These are phyloP conservation scores for Blera fallax DNA, from an alignment of 2,888 invertebrate species.

Conservation along the genomic window DNA sequence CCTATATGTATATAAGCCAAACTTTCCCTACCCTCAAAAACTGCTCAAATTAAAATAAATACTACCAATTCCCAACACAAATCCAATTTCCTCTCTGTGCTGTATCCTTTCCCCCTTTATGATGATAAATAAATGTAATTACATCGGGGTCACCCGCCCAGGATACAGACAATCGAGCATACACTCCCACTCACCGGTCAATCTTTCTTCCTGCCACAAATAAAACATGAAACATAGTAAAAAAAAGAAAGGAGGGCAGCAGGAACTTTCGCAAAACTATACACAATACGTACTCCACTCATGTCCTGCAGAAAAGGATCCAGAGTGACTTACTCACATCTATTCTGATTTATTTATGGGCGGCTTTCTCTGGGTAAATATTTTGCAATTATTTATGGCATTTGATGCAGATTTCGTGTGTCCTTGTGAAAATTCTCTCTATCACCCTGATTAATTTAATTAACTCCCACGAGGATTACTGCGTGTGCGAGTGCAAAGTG, in stretches of 20 bases:
- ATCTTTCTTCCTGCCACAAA: conserved; percentile 3
- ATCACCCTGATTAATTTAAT: conserved; percentile 27
- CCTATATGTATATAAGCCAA: background rate
- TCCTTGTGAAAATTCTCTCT: conserved; percentile 27
- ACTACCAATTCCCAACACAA: conserved; percentile 37
- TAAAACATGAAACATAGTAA: background rate
- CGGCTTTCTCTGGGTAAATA: conserved; percentile 18
- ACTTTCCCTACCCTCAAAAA: conserved; percentile 19
- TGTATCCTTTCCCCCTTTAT: background rate
- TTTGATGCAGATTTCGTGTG: conserved; percentile 34
- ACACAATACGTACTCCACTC: background rate
- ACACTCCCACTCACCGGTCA: background rate
- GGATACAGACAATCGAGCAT: background rate
- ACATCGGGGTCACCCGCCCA: conserved; percentile 5
- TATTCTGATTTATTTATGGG: conserved; percentile 48
- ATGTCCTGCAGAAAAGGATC: conserved; percentile 27
- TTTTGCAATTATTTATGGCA: conserved; percentile 38
- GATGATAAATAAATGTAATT: conserved; percentile 64
- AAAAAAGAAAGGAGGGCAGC: background rate
- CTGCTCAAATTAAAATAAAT: conserved; percentile 56
- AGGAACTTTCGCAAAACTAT: background rate
- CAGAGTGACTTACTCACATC: conserved; percentile 2
- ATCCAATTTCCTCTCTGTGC: conserved; percentile 47
- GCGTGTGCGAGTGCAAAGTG: background rate
- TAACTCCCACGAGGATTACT: background rate